Evolutionary conservation across 2,797 vertebrate species (phyloP), one percentile per base, ranked within the genome.

Genomic region (Trachurus trachurus): DNA sequence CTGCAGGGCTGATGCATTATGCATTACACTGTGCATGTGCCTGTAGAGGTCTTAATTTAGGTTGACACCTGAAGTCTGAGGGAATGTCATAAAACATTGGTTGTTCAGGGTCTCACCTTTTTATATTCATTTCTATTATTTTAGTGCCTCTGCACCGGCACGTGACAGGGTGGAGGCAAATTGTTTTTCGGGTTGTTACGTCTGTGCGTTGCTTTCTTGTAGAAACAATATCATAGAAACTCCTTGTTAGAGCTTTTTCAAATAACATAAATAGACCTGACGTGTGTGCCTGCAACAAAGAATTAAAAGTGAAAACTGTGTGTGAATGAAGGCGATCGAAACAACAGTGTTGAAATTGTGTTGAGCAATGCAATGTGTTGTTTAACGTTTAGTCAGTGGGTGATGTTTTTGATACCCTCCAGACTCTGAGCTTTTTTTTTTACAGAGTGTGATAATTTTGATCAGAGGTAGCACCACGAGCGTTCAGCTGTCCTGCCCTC

Each of bases 401-500:
- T 39, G 29, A 60, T 50, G 66, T 61, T 34, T n/a, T 22, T 29
- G 53, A 71, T 53, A 37, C 65, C 60, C 64, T 66, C 15, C 31
- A 70, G 62, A 54, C 54, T 53, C 34, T 37, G 34, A 37, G 34
- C 34, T 37, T 37, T 17, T 29, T 15, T 50, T 12, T 63, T 37
- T 31, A 26, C 65, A 40, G 39, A 47, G 57, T 70, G 63, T 72
- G 53, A 6, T 37, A 22, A 63, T 50, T 71, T 67, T 70, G 69
- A 63, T 73, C 61, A 21, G 17, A 65, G 29, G 29, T 50, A 12
- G 42, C 37, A 37, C 44, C 26, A 19, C 7, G 2, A 39, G 19
- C 5, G 6, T 69, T 9, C 22, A 37, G 40, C 49, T 61, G 58
- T 19, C 54, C 39, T 69, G 54, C 71, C 83, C 71, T 85, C 67